Evolutionary conservation across 2,797 vertebrate species (phyloP), one percentile per base, ranked within the genome.

Genomic region (Phrynocephalus forsythii): DNA sequence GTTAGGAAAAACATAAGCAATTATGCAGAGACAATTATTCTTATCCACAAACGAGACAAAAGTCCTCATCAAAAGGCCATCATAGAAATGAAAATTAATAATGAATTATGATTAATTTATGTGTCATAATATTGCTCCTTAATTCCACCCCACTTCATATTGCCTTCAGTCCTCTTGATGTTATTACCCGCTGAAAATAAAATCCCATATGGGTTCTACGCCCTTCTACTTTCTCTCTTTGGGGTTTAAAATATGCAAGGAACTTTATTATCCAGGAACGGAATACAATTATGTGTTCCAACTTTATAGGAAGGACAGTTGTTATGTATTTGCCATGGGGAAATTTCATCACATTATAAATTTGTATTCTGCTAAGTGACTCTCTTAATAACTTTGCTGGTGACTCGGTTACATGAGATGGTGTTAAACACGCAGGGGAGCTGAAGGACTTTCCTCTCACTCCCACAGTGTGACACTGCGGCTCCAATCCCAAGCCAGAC

Each of bases 121-220:
- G 79, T 89, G 72, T 90, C 20, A 88, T 91, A 92, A 89, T 93
- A 91, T 78, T 90, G 79, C 69, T 84, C 79, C 92, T 95, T 94
- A 93, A 96, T 95, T 96, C 94, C 82, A 90, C 87, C 94, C 90
- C 86, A 92, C 93, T 92, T 93, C 86, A 88, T n/a, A 30, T 82
- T 84, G 91, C 88, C 94, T 92, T 94, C 88, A 87, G 90, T 95
- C 91, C 92, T 94, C 33, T 88, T 88, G 93, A 56, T 93, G 88
- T 93, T 96, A 94, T 94, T 96, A 95, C 94, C 95, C 95, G 91
- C 84, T 89, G 88, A 92, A 95, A 95, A 94, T 86, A 90, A 93
- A 95, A 94, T 91, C 92, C 90, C 86, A 92, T 90, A 83, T 22
- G 20, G 84, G 92, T 85, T 89, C 87, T 90, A 75, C 87, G 73